Evolutionary conservation across 2,888 invertebrate species (phyloP), one percentile per base, ranked within the genome.

Genomic region (Limnephilus lunatus): DNA sequence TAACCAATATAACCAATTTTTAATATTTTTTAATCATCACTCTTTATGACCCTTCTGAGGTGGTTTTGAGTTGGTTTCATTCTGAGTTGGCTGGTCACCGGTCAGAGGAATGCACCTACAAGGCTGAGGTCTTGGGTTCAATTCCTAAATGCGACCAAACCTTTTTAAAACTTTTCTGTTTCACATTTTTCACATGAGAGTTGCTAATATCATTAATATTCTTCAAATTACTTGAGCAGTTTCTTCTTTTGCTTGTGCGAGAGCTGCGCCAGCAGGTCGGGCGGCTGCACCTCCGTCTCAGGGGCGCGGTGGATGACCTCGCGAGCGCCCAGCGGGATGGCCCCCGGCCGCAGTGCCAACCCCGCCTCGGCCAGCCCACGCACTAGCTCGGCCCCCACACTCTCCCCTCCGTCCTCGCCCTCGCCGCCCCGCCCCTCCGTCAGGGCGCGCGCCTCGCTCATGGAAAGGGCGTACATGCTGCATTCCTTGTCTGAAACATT

Each of bases 321-420:
- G 94, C 97, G 95, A 94, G 96, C 92, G 95, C 95, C 94, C 9
- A 97, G 94, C 88, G 97, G 97, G 94, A 97, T 95, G 48, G 97
- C 97, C 30, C 97, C 97, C 94, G 98, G 97, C 95, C 99, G 99
- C 95, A 99, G 97, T 68, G 98, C 98, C 88, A 99, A 96, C 1
- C 99, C 99, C 95, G 98, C 98, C 94, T 99, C 98, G 94, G 98
- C 97, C 98, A 99, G 98, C 94, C 99, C 98, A 94, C 98, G 98
- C 95, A 99, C 98, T 91, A 99, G 95, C 94, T 96, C 96, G 91
- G 97, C 96, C 94, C 97, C 97, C 93, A 96, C 95, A 93, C 96
- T 95, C 92, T 96, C 98, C 95, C 98, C 98, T 94, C 98, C 98
- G 93, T 97, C 95, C 97, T 98, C 97, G 94, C 98, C 97, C 93